Base-by-base conservation (phyloP, 2,113 vertebrate species). In the Percina caprodes region DNA sequence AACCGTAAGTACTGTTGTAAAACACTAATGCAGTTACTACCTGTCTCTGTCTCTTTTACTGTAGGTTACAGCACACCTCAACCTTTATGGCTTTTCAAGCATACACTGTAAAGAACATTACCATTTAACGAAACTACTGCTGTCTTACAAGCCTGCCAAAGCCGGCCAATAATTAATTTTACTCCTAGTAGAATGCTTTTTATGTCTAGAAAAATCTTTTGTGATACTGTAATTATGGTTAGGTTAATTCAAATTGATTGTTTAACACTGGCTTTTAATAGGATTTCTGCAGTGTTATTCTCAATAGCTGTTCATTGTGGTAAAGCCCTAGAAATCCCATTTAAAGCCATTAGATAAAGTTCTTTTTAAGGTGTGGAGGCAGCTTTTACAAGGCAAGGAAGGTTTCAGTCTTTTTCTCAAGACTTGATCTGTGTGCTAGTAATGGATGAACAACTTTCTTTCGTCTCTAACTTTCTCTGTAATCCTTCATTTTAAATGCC, bases 1-100 rank as follows among this genome's bases (percentile, higher is more conserved):
- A 92, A 87, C 58, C 91, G 95, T 96, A 61, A 94, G 95, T 95
- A 30, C 26, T 39, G 5, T 1, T 21, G 6, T 8, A 23, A 51
- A 60, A 48, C 33, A 26, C 10, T 48, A 54, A 23, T 30, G 59
- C 49, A 16, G 11, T 39, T 42, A 5, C 11, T 12, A 14, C 42
- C 35, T 68, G 49, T 69, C 21, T 71, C 66, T 62, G 35, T 23
- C 30, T 33, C 33, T 66, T 24, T 66, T 49, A 39, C 30, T 33
- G 49, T 7, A 16, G 70, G 26, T 33, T 74, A 58, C 59, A 60
- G 65, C 52, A 58, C 46, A 69, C 63, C 72, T 75, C 13, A 39
- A 70, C 62, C 60, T 80, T 60, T 45, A 68, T 49, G 30, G 48
- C 52, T 67, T 42, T 65, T 69, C 65, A 72, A 62, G 9, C 56